Percentiles rank a stretch among this genome's conserved stretches.
phyloP scores from a whole-genome alignment of 2,113 vertebrate genomes.

The Ceuthmochares aereus region DNA sequence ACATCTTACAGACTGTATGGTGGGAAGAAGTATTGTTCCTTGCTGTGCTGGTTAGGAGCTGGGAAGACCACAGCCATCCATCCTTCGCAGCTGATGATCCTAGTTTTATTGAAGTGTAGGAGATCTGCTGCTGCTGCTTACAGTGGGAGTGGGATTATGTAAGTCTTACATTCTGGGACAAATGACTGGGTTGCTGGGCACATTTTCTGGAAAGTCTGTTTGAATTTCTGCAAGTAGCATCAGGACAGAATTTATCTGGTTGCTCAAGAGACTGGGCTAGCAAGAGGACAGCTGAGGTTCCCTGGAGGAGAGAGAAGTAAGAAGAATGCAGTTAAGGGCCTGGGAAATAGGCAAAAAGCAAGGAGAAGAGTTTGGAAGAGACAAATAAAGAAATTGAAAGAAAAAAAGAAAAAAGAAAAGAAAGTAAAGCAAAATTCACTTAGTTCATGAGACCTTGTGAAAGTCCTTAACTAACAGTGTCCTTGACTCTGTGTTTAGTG shows the following conservation, averaged over 20 bases:
- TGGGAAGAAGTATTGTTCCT: not conserved
- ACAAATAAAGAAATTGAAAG: not conserved
- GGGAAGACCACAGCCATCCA: not conserved
- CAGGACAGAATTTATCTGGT: not conserved
- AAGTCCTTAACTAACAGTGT: not conserved
- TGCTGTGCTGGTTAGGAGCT: not conserved
- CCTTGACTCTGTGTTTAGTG: not conserved
- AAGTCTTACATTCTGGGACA: not conserved
- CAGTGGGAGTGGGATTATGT: not conserved
- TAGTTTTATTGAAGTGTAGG: not conserved
- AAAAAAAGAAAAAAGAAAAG: not conserved
- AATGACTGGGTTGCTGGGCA: not conserved
- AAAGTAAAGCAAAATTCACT: not conserved
- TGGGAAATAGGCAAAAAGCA: not conserved
- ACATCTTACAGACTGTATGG: not conserved
- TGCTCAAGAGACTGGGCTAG: not conserved
- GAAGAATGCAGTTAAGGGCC: not conserved
- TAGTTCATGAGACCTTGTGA: not conserved
- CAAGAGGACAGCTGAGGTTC: not conserved
- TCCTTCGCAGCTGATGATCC: not conserved
- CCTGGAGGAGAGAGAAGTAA: not conserved
- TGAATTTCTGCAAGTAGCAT: not conserved
- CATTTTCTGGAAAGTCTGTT: not conserved
- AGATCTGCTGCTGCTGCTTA: not conserved
- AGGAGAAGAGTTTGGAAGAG: not conserved